Base-by-base conservation (phyloP, 2,113 vertebrate species). In the Tor tambroides region DNA sequence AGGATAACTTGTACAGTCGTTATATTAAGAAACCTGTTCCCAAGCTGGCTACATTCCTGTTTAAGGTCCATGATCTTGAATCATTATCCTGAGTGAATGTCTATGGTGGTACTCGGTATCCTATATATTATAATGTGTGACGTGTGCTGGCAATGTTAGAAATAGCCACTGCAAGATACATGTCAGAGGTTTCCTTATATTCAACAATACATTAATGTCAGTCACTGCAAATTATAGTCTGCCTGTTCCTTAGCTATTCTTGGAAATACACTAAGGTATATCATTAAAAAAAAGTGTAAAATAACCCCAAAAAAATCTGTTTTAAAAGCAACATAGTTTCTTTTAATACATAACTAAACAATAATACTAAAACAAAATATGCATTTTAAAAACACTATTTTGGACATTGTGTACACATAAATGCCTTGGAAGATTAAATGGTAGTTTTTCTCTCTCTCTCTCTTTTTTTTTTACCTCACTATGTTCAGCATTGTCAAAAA, bases 31-130 rank as follows among this genome's bases (percentile, higher is more conserved):
- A 76, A 85, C 6, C 88, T 89, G 26, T 83, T 91, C 87, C 90
- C 91, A 91, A 90, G 85, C 89, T 93, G 94, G 94, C 93, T 94
- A 94, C 94, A 95, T 95, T 94, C 93, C 94, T 92, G 87, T 91
- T 81, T 41, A 32, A n/a, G 61, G 59, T 82, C 85, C n/a, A 93
- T 92, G 90, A 92, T 92, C 89, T 89, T 93, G 91, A 91, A 86
- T 90, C 72, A 90, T 88, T 93, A 93, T 92, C 92, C 91, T 88
- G 90, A 94, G 88, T 92, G 93, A 93, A 90, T 92, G 92, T 93
- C 92, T 93, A 90, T 91, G 91, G 91, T 93, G 90, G 90, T 91
- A 92, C 91, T 92, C 77, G 9, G 32, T 38, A 90, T 91, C 21
- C 46, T 56, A 46, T 77, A 78, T 38, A 83, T 69, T 87, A 23